Percentiles rank a stretch among this genome's conserved stretches.
Conservation (phyloP, 2,888 invertebrate genomes). For the Epirrhoe alternata region DNA sequence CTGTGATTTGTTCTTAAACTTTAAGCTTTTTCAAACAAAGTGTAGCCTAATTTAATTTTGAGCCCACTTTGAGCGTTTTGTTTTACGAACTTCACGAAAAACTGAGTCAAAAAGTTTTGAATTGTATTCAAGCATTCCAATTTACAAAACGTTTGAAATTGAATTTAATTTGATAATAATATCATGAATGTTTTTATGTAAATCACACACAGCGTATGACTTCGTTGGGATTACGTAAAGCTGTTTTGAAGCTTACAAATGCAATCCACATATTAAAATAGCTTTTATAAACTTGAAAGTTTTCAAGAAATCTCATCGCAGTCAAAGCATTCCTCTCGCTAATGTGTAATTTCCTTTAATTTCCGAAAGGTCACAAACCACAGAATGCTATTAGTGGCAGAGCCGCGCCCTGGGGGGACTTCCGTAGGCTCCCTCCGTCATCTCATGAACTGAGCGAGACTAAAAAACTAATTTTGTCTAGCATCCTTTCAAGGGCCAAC, state of each 20-base stretch:
- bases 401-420: conserved; percentile 10
- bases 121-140: too few species aligned
- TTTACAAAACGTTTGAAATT: too few species aligned
- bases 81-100: neutral
- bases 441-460: conserved; percentile 16
- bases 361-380: conserved; percentile 20
- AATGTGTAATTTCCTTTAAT: conserved; percentile 15
- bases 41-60: neutral
- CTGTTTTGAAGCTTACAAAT: neutral
- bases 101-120: too few species aligned
- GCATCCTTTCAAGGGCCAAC: too few species aligned
- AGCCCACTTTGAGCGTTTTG: neutral
- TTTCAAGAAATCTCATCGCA: neutral
- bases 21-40: neutral
- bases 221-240: too few species aligned
- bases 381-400: conserved; percentile 27
- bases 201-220: too few species aligned
- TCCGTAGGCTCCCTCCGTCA: neutral
- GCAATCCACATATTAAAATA: neutral
- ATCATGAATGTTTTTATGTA: too few species aligned
- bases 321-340: neutral
- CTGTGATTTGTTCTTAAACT: neutral
- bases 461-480: neutral
- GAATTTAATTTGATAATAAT: too few species aligned
- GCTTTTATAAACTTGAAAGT: neutral